Evolutionary conservation across 1,140 invertebrate genomes (phyloP).

Genomic region (Zaprionus inermis): DNA sequence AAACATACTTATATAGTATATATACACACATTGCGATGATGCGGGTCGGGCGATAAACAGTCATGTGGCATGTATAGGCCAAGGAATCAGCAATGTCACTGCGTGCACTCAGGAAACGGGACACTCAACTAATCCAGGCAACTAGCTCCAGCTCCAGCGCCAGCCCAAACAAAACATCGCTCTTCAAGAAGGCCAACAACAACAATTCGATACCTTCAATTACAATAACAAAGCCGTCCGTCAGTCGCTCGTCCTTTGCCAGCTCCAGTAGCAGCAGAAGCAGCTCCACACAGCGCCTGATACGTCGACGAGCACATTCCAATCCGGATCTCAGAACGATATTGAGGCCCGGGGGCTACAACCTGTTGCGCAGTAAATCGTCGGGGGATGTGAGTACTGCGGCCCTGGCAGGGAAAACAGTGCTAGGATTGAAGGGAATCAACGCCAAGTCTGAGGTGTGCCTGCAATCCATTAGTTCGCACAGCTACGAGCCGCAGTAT

Average conservation of each 20-base stretch:
- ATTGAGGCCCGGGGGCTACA: slow-evolving; percentile 16
- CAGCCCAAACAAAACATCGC: slow-evolving; percentile 33
- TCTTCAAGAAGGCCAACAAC: slow-evolving; percentile 63
- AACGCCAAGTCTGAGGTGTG: slow-evolving; percentile 82
- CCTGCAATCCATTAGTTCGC: slow-evolving; percentile 74
- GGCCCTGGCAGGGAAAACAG: slow-evolving; percentile 31
- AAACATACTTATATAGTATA: slow-evolving; percentile 28
- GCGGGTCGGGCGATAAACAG: slow-evolving; percentile 39
- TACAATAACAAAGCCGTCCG: slow-evolving; percentile 47
- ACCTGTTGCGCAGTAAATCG: slow-evolving; percentile 77
- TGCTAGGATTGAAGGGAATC: slow-evolving; percentile 33
- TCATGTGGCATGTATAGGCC: slow-evolving; percentile 38
- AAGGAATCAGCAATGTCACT: slow-evolving; percentile 73
- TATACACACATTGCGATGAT: slow-evolving; percentile 24
- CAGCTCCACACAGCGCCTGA: slow-evolving; percentile 26
- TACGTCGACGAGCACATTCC: slow-evolving; percentile 51
- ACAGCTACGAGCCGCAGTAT: slow-evolving; percentile 61
- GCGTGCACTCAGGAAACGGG: slow-evolving; percentile 78
- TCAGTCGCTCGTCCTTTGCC: slow-evolving; percentile 23
- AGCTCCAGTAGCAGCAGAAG: slow-evolving; percentile 16
- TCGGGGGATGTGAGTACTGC: slow-evolving; percentile 63
- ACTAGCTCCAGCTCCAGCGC: slow-evolving; percentile 28
- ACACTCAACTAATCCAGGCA: slow-evolving; percentile 45
- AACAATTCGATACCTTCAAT: slow-evolving; percentile 30
- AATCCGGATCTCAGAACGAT: slow-evolving; percentile 62